These are phyloP conservation scores for Varanus salvator DNA, from an alignment of 2,113 vertebrate genomes.

Conservation along the genomic window DNA sequence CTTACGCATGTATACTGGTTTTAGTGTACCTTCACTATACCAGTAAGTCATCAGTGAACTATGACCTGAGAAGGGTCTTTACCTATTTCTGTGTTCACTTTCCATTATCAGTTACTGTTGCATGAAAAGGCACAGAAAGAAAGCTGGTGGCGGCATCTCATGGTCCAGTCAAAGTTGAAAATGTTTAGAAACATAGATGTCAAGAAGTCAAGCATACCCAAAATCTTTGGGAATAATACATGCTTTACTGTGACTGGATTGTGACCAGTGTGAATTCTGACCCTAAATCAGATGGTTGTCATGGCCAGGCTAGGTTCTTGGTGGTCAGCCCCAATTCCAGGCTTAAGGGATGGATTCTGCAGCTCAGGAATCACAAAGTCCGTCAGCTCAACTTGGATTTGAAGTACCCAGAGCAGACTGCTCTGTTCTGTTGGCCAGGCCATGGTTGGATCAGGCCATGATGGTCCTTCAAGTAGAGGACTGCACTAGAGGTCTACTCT, in stretches of 20 bases:
- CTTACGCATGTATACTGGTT: background rate
- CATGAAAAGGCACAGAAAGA: slow-evolving; percentile 37
- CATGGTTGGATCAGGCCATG: background rate
- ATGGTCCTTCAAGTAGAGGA: too few species aligned
- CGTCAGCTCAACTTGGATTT: background rate
- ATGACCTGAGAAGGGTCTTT: background rate
- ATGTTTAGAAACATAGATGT: background rate
- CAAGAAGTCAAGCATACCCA: slow-evolving; percentile 52
- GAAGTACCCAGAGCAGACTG: background rate
- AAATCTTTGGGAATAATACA: slow-evolving; percentile 7
- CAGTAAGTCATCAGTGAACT: background rate
- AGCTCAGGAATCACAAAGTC: background rate
- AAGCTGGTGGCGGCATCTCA: fast-evolving
- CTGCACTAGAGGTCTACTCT: too few species aligned
- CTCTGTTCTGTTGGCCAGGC: background rate
- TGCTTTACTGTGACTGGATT: background rate
- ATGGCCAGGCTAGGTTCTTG: too few species aligned
- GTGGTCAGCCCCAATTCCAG: background rate
- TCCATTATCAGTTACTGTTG: slow-evolving; percentile 12
- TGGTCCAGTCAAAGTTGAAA: slow-evolving; percentile 51
- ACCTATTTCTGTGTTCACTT: background rate
- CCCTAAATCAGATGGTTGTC: background rate
- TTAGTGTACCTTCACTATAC: background rate
- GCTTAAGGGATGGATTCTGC: background rate
- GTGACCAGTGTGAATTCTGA: background rate